Evolutionary conservation across 2,113 vertebrate species (phyloP).

Genomic region (Fregata magnificens): DNA sequence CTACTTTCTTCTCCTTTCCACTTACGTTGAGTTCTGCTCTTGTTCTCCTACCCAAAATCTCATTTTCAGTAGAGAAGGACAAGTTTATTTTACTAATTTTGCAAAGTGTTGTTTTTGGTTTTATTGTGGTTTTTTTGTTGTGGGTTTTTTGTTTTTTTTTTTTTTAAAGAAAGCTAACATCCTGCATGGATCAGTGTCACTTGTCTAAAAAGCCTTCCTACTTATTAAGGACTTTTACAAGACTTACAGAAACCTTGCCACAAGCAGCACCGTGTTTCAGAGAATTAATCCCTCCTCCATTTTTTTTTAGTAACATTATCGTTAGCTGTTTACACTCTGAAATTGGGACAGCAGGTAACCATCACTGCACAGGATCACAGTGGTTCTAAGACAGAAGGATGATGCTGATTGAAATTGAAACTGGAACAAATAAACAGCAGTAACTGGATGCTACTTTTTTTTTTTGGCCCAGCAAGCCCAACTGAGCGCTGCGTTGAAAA

Average conservation of each 20-base stretch:
- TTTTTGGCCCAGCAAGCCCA: neutral
- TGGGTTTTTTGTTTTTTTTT: neutral
- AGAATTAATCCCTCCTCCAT: neutral
- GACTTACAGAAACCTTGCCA: neutral
- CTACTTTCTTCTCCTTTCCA: neutral
- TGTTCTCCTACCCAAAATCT: neutral
- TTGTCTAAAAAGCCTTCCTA: neutral
- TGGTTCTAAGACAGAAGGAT: neutral
- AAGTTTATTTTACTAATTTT: neutral
- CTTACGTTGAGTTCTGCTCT: neutral
- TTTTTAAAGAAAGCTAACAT: neutral
- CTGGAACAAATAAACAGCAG: neutral
- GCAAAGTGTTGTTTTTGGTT: neutral
- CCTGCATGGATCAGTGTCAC: neutral
- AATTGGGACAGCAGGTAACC: neutral
- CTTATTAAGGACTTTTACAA: neutral
- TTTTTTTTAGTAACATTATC: neutral
- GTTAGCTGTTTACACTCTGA: neutral
- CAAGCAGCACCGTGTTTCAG: neutral
- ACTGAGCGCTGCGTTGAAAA: neutral
- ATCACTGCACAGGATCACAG: neutral
- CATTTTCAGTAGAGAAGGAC: neutral
- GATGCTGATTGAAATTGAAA: neutral
- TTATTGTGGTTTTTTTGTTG: no score
- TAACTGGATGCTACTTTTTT: neutral